These are phyloP conservation scores for Hemibagrus guttatus DNA, from an alignment of 2,797 vertebrate species.

Conservation along the genomic window DNA sequence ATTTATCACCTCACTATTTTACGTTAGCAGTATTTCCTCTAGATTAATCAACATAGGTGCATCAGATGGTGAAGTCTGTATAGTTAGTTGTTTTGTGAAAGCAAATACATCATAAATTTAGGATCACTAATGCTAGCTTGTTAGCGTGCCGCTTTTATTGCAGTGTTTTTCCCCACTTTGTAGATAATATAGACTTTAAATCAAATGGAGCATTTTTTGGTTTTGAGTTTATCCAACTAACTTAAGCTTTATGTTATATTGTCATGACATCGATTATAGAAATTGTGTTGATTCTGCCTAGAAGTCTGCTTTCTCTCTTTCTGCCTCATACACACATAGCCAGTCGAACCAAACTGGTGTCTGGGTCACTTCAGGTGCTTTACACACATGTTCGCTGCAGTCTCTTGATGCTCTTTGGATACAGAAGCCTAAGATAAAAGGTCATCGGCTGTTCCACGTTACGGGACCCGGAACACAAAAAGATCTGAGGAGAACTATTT, in stretches of 20 bases:
- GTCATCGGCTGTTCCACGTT: slow-evolving; percentile 34
- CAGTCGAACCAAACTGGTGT: background rate
- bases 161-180: background rate
- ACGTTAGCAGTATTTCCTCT: background rate
- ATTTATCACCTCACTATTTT: background rate
- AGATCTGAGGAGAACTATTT: slow-evolving; percentile 58
- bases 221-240: background rate
- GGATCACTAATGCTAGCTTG: background rate
- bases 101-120: background rate
- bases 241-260: background rate
- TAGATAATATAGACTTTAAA: background rate
- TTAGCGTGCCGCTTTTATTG: background rate
- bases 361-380: slow-evolving; percentile 24
- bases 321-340: slow-evolving; percentile 4
- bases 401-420: slow-evolving; percentile 23
- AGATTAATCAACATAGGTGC: background rate
- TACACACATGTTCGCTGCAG: slow-evolving; percentile 16
- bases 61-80: background rate
- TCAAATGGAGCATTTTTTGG: background rate
- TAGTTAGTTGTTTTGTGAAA: background rate
- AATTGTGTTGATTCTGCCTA: background rate
- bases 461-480: slow-evolving; percentile 20
- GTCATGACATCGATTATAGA: background rate
- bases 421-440: slow-evolving; percentile 38
- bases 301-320: background rate